Base-by-base conservation (phyloP, 2,888 invertebrate species). In the Tupiocoris notatus region DNA sequence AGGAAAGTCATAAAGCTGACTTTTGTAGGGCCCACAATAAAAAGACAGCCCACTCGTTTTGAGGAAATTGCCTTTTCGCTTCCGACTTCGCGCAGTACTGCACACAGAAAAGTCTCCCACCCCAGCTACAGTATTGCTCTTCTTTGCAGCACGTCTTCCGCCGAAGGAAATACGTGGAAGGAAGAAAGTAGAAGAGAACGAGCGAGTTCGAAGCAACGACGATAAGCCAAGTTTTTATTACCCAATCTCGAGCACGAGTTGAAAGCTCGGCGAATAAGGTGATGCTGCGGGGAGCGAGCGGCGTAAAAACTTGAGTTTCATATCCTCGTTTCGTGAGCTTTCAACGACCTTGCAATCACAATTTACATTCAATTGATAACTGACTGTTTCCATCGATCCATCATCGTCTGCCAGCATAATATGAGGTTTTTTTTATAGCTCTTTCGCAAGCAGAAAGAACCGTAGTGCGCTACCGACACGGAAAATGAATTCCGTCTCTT, bases 261-360 rank as follows among this genome's bases (percentile, higher is more conserved):
- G 74, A 74, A 74, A 64, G 64, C 17, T 18, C 57, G 74, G 83
- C 83, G 83, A 84, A 84, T 84, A 85, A 85, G 86, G 85, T 85
- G 85, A 86, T 85, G 86, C 85, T 84, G 82, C 83, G 83, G 84
- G 84, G 84, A 82, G 83, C 59, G 61, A 73, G 22, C 62, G 77
- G 62, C 66, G 64, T 63, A 76, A 75, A 68, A 74, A 74, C 56
- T 74, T 64, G 64, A 74, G 74, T 64, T 74, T 64, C 63, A 64
- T 57, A 63, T 74, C 74, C 64, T 68, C 25, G 25, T 71, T 18
- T 61, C 58, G 2, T 57, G 17, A 25, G n/a, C 23, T 24, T 39
- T 61, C 59, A 59, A 23, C 25, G 25, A 12, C 39, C 71, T 58
- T 61, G 25, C 71, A 61, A 71, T 71, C 71, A 59, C 71, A 39